Percentiles rank a stretch among this genome's conserved stretches.
These are phyloP conservation scores for Branchinecta lynchi DNA, from an alignment of 1,140 invertebrate genomes.

Conservation along the genomic window DNA sequence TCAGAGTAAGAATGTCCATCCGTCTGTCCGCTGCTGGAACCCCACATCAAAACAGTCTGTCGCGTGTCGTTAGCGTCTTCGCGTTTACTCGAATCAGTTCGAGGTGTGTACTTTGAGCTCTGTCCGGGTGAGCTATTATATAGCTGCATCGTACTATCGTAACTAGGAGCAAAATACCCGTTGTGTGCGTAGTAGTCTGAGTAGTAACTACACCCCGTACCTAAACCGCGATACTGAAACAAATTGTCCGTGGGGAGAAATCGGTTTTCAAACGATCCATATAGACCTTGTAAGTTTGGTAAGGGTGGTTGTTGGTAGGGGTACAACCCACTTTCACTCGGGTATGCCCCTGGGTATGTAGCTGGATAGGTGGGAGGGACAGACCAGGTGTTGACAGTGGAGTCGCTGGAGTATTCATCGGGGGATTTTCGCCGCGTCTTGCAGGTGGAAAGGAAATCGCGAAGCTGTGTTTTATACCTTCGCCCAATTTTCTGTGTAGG, in stretches of 20 bases:
- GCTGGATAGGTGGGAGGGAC: constrained; percentile 38
- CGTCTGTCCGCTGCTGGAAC: constrained; percentile 26
- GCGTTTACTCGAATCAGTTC: constrained; percentile 8
- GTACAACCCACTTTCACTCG: not conserved
- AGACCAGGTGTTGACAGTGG: not conserved
- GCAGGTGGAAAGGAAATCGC: constrained; percentile 81
- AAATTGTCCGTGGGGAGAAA: constrained; percentile 63
- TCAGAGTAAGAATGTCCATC: constrained; percentile 26
- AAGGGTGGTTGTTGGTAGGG: constrained; percentile 36
- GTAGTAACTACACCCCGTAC: constrained; percentile 43
- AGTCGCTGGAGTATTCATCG: not conserved
- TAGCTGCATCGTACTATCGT: constrained; percentile 20
- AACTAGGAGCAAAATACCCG: constrained; percentile 44
- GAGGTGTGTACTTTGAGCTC: constrained; percentile 26
- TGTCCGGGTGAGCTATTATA: constrained; percentile 37
- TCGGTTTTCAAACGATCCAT: constrained; percentile 46
- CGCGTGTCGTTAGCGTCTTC: constrained; percentile 35
- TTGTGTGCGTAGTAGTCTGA: constrained; percentile 54
- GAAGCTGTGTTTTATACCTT: constrained; percentile 76
- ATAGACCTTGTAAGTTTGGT: not conserved
- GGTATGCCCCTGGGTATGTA: constrained; percentile 16
- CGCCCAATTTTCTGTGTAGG: constrained; percentile 49
- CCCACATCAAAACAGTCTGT: constrained; percentile 78
- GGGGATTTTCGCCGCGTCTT: constrained; percentile 51
- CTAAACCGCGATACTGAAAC: constrained; percentile 62